phyloP scores from a whole-genome alignment of 2,888 invertebrate species.

The Thumatha senex region DNA sequence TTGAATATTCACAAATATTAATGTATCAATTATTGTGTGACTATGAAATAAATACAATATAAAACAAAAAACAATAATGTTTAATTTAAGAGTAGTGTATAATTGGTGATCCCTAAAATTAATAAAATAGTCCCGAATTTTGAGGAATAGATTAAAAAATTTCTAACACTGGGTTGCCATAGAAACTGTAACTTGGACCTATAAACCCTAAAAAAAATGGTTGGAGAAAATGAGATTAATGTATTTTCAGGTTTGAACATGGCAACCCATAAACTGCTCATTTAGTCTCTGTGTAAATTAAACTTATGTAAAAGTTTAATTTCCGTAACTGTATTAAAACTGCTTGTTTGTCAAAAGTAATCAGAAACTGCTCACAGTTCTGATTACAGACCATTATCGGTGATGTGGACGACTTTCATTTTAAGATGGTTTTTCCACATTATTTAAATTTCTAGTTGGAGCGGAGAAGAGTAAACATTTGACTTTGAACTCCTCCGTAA shows the following conservation, averaged over 20 bases:
- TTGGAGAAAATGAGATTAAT: not conserved
- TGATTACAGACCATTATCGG: not conserved
- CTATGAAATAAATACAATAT: conserved; percentile 61
- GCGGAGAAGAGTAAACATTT: too few relatives aligned
- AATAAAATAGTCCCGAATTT: conserved; percentile 1
- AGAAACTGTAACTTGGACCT: not conserved
- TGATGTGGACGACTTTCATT: not conserved
- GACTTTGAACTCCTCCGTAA: too few relatives aligned
- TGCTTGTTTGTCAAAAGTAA: not conserved
- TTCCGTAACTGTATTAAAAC: not conserved
- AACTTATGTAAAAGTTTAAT: not conserved
- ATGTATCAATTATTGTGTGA: conserved; percentile 71
- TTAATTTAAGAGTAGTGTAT: conserved; percentile 51
- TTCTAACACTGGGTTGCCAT: not conserved
- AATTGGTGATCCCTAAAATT: conserved; percentile 24
- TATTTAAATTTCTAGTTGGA: too few relatives aligned
- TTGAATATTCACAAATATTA: conserved; percentile 54
- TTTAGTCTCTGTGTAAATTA: not conserved
- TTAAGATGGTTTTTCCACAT: too few relatives aligned
- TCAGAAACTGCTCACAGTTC: not conserved
- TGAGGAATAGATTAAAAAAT: not conserved
- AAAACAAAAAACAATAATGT: conserved; percentile 48
- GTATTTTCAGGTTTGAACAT: not conserved
- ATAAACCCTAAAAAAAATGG: not conserved
- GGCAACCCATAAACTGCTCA: not conserved